Evolutionary conservation across 2,888 invertebrate genomes (phyloP).

Genomic region (Synergus japonicus): DNA sequence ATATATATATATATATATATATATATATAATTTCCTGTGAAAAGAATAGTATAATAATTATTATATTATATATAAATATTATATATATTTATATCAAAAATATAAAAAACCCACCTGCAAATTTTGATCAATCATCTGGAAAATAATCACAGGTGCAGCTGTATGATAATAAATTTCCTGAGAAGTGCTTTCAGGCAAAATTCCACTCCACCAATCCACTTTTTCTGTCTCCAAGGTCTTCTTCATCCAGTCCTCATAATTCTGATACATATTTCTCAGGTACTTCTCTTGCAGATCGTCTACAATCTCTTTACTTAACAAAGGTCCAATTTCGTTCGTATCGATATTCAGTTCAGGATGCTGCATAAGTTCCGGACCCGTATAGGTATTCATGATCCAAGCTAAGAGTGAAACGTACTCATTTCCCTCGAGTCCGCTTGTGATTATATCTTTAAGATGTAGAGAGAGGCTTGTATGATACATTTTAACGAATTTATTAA

Average conservation of each 20-base stretch:
- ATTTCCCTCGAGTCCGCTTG: constrained; percentile 94
- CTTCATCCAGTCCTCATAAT: constrained; percentile 97
- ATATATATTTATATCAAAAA: too few relatives aligned
- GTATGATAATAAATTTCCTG: constrained; percentile 93
- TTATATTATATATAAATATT: too few relatives aligned
- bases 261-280: constrained; percentile 91
- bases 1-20: too few relatives aligned
- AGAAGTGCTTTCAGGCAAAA: constrained; percentile 83
- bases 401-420: constrained; percentile 96
- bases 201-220: constrained; percentile 92
- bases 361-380: constrained; percentile 91
- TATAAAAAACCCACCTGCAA: constrained; percentile 79
- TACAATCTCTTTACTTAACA: constrained; percentile 87
- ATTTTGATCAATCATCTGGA: constrained; percentile 99
- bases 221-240: constrained; percentile 95
- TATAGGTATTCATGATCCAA: constrained; percentile 95
- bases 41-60: too few relatives aligned
- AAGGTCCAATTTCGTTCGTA: constrained; percentile 84
- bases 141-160: constrained; percentile 96
- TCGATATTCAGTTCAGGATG: constrained; percentile 91
- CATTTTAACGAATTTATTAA: constrained; percentile 93
- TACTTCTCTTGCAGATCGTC: constrained; percentile 90
- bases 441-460: constrained; percentile 92
- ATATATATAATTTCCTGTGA: too few relatives aligned
- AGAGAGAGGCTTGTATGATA: constrained; percentile 93